Evolutionary conservation across 2,113 vertebrate genomes (phyloP).

Genomic region (Tachysurus fulvidraco): DNA sequence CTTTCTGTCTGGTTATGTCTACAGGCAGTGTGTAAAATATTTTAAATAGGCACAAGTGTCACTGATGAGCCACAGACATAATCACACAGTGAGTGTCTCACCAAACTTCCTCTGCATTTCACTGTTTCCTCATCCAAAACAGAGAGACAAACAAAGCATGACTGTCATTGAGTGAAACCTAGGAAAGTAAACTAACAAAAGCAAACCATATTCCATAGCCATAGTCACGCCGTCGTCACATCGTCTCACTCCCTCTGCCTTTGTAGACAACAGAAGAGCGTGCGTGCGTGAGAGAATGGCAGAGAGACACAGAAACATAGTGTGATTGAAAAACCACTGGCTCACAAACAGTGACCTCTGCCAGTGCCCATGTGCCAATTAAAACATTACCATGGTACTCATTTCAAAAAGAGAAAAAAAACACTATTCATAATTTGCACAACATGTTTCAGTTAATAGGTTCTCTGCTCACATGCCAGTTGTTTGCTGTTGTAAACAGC

Average conservation of each 20-base stretch:
- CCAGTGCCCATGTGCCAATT: constrained; percentile 32
- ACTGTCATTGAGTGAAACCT: constrained; percentile 19
- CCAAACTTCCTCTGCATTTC: constrained; percentile 35
- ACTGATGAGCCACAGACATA: constrained; percentile 32
- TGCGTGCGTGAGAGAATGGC: background rate
- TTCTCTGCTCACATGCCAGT: constrained; percentile 21
- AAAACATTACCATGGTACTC: constrained; percentile 29
- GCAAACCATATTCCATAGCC: constrained; percentile 10
- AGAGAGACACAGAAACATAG: constrained; percentile 19
- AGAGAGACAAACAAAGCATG: constrained; percentile 29
- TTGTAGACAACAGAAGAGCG: constrained; percentile 26
- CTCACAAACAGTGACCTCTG: constrained; percentile 45
- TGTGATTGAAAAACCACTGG: constrained; percentile 39
- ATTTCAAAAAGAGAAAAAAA: background rate
- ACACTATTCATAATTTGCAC: constrained; percentile 40
- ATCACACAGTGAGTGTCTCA: constrained; percentile 36
- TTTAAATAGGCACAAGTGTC: constrained; percentile 37
- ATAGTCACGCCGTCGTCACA: constrained; percentile 6
- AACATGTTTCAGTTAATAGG: constrained; percentile 18
- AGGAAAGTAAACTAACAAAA: constrained; percentile 28
- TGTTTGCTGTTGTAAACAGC: constrained; percentile 42
- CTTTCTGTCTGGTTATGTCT: constrained; percentile 23
- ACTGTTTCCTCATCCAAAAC: constrained; percentile 41
- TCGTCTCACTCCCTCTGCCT: constrained; percentile 28
- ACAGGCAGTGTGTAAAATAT: constrained; percentile 30